Percentiles rank a stretch among this genome's conserved stretches.
phyloP scores from a whole-genome alignment of 2,888 invertebrate species.

The Oxyscelio sp. region DNA sequence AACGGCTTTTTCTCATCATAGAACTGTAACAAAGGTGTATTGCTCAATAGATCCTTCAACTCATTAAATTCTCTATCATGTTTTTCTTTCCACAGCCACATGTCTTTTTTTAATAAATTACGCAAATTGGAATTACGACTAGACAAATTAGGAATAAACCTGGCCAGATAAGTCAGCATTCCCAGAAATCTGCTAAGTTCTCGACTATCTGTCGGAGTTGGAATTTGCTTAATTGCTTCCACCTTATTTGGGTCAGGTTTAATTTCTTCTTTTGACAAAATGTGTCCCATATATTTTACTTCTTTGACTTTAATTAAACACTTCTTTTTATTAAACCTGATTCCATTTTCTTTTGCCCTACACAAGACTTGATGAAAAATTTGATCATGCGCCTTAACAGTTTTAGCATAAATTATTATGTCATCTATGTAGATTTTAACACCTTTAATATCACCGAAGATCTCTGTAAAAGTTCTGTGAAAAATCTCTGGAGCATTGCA shows the following conservation, averaged over 20 bases:
- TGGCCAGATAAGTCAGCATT: conserved; percentile 77
- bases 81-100: conserved; percentile 77
- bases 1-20: conserved; percentile 35
- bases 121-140: conserved; percentile 64
- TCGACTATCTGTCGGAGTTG: conserved; percentile 62
- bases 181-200: conserved; percentile 77
- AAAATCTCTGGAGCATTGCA: conserved; percentile 79
- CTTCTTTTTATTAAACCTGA: conserved; percentile 74
- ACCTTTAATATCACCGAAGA: conserved; percentile 76
- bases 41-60: conserved; percentile 65
- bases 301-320: conserved; percentile 70
- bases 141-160: conserved; percentile 78
- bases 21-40: conserved; percentile 51
- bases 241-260: conserved; percentile 69
- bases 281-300: conserved; percentile 78
- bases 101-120: conserved; percentile 74
- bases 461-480: conserved; percentile 73
- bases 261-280: conserved; percentile 69
- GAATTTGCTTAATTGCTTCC: conserved; percentile 71
- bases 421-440: conserved; percentile 79
- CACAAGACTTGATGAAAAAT: conserved; percentile 12
- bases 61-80: conserved; percentile 75
- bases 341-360: conserved; percentile 20
- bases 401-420: conserved; percentile 64
- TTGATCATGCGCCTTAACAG: conserved; percentile 57